A percentile compares a stretch with the other conserved stretches of the same genome.
These are phyloP conservation scores for Chiridota heheva DNA, from an alignment of 35 echinoderm and acorn worm species.

Conservation along the genomic window DNA sequence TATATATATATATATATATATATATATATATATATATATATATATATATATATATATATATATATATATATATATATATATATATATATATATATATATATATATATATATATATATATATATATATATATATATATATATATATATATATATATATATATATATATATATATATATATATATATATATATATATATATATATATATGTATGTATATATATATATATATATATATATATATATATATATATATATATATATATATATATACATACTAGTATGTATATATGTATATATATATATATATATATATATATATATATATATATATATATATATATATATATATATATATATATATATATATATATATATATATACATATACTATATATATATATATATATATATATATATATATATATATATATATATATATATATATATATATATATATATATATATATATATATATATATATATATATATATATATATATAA, in stretches of 20 bases:
- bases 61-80: too few relatives aligned
- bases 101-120: neutral
- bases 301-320: slow-evolving; percentile 9
- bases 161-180: neutral
- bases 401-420: slow-evolving; percentile 23
- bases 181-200: neutral
- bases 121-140: neutral
- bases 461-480: neutral
- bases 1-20: too few relatives aligned
- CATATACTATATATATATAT: neutral
- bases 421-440: slow-evolving; percentile 29
- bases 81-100: too few relatives aligned
- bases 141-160: neutral
- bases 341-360: slow-evolving; percentile 11
- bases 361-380: slow-evolving; percentile 14
- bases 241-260: neutral
- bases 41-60: too few relatives aligned
- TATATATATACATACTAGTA: neutral
- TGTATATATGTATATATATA: neutral
- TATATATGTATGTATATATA: neutral
- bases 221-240: neutral
- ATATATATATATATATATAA: neutral
- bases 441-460: neutral
- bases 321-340: slow-evolving; percentile 28
- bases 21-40: too few relatives aligned